Conservation (phyloP, 2,888 invertebrate genomes). For the Protophormia terraenovae region DNA sequence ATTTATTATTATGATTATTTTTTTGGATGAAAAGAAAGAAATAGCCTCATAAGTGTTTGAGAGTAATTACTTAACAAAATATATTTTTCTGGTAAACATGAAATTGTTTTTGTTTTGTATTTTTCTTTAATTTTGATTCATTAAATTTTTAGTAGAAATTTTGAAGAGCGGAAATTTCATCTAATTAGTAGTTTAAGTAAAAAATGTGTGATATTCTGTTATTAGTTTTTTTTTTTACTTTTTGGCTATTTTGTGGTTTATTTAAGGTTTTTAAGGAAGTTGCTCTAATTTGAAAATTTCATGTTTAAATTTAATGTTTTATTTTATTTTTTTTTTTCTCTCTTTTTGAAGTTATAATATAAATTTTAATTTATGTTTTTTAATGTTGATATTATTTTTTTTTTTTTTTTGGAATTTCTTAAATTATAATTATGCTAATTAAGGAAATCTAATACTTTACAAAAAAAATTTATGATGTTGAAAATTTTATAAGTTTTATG, state of each 20-base stretch:
- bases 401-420: background rate
- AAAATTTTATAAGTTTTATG: background rate
- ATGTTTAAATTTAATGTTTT: conserved; percentile 26
- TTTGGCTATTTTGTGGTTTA: background rate
- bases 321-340: background rate
- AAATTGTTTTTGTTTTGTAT: no score
- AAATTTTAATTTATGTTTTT: conserved; percentile 15
- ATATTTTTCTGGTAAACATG: no score
- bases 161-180: conserved; percentile 44
- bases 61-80: background rate
- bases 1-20: background rate
- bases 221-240: background rate
- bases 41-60: background rate
- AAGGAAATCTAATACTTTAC: conserved; percentile 7
- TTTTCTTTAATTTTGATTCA: no score
- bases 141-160: no score
- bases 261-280: conserved; percentile 14
- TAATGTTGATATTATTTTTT: background rate
- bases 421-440: background rate
- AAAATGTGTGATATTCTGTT: conserved; percentile 26
- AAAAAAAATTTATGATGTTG: background rate
- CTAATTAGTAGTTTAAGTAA: conserved; percentile 23
- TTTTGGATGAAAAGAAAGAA: background rate
- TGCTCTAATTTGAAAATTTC: conserved; percentile 24
- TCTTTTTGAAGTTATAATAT: conserved; percentile 20